Percentiles rank a stretch among this genome's conserved stretches.
Conservation (phyloP, 2,797 vertebrate genomes). For the Hypotaenidia philippensis region DNA sequence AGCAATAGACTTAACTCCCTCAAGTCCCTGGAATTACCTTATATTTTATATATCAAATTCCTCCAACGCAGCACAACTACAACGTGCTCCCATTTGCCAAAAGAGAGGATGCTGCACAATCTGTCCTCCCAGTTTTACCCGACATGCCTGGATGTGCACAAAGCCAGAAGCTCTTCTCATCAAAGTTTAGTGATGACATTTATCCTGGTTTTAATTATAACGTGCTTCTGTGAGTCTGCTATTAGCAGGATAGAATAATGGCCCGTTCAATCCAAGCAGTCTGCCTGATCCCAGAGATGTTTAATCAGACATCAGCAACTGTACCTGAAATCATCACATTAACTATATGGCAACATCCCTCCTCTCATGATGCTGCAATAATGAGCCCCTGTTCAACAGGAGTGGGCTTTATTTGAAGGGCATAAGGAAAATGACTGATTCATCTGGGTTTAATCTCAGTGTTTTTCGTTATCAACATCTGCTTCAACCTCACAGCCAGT, state of each 20-base stretch:
- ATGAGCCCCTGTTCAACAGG: slow-evolving; percentile 8
- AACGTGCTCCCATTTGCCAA: not conserved
- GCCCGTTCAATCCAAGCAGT: not conserved
- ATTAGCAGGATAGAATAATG: slow-evolving; percentile 7
- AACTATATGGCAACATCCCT: slow-evolving; percentile 40
- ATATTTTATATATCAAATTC: not conserved
- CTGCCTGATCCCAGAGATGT: slow-evolving; percentile 31
- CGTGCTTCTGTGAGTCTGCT: not conserved
- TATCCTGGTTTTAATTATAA: slow-evolving; percentile 58
- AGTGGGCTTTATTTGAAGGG: slow-evolving; percentile 8
- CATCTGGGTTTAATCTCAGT: not conserved
- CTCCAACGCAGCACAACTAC: not conserved
- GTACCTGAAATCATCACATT: slow-evolving; percentile 44
- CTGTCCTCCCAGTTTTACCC: not conserved
- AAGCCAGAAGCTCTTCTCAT: slow-evolving; percentile 21
- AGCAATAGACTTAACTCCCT: not conserved
- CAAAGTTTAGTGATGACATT: slow-evolving; percentile 39
- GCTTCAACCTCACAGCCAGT: not conserved
- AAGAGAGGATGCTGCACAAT: not conserved
- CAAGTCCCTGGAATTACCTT: not conserved
- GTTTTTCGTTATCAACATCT: not conserved
- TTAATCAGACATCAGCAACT: slow-evolving; percentile 41
- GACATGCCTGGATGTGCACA: not conserved
- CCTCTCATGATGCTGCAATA: slow-evolving; percentile 14
- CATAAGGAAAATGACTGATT: not conserved